Percentiles rank a stretch among this genome's conserved stretches.
phyloP scores from a whole-genome alignment of 2,888 invertebrate genomes.

The Vandiemenella viatica region DNA sequence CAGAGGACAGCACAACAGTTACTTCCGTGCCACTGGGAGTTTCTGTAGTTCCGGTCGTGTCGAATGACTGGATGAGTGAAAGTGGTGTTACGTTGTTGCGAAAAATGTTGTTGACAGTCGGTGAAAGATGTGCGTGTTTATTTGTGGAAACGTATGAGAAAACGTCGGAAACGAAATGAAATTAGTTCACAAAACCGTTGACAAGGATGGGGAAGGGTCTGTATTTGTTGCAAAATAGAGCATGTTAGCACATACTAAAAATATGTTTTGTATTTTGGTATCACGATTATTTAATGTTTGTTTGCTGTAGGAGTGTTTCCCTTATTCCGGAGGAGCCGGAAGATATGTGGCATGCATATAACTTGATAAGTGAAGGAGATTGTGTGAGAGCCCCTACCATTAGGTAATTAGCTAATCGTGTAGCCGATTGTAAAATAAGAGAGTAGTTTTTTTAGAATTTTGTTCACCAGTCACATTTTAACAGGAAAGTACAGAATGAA shows the following conservation, averaged over 20 bases:
- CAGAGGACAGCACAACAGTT: too few species aligned
- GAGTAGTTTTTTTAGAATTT: background rate
- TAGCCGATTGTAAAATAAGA: background rate
- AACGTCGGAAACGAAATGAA: conserved; percentile 45
- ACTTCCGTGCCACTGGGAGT: too few species aligned
- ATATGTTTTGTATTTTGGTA: background rate
- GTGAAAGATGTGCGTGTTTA: background rate
- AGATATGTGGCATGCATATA: conserved; percentile 99
- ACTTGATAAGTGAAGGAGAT: conserved; percentile 83
- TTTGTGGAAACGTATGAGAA: conserved; percentile 1
- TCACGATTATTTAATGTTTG: conserved; percentile 1
- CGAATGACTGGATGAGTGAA: background rate
- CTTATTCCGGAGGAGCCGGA: conserved; percentile 91
- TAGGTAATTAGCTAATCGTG: too few species aligned
- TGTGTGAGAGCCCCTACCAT: conserved; percentile 79
- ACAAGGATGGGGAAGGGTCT: conserved; percentile 80
- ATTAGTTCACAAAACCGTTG: conserved; percentile 60
- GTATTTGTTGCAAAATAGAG: conserved; percentile 22
- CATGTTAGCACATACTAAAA: background rate
- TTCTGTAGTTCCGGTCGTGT: too few species aligned
- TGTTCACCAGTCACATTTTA: background rate
- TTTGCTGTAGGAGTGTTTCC: conserved; percentile 48
- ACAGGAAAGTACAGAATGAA: conserved; percentile 68
- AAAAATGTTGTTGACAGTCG: conserved; percentile 3
- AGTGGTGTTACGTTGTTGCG: background rate